Evolutionary conservation across 23 tunicate species (phyloP).

Genomic region (Ascidia mentula): DNA sequence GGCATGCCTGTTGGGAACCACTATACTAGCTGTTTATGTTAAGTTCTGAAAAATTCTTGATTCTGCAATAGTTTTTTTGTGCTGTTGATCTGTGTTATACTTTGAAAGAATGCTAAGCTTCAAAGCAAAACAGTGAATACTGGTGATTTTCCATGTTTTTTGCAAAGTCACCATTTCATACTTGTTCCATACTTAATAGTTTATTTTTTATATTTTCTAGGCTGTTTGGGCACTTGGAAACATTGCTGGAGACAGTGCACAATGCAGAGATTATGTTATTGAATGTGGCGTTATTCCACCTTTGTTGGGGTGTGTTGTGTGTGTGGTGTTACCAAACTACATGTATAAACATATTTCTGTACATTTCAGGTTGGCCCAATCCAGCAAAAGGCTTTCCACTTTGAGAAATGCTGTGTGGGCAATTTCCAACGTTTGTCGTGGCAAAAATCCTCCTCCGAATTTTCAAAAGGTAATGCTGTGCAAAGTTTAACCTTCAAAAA

Average conservation of each 20-base stretch:
- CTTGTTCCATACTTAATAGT: no score
- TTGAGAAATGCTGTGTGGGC: constrained; percentile 92
- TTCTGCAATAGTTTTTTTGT: no score
- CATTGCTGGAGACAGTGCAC: constrained; percentile 94
- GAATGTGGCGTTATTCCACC: constrained; percentile 53
- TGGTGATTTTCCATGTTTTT: no score
- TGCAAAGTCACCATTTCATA: no score
- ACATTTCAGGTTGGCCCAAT: constrained; percentile 41
- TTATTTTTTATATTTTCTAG: constrained; percentile 17
- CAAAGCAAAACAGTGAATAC: no score
- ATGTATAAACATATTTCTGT: background rate
- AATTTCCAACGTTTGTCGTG: constrained; percentile 94
- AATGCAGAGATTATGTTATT: constrained; percentile 83
- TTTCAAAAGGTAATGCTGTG: constrained; percentile 50
- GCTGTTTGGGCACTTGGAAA: constrained; percentile 99
- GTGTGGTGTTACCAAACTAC: background rate
- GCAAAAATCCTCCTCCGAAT: constrained; percentile 92
- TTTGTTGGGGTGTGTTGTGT: constrained; percentile 44
- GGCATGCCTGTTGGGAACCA: no score
- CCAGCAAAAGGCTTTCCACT: constrained; percentile 41
- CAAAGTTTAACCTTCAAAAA: background rate
- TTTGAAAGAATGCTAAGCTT: no score
- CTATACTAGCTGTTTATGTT: no score
- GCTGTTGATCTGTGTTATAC: no score
- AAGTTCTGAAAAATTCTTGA: no score